A percentile compares a stretch with the other conserved stretches of the same genome.
Evolutionary conservation across 2,797 vertebrate species (phyloP).

Genomic region (Sylvia borin): DNA sequence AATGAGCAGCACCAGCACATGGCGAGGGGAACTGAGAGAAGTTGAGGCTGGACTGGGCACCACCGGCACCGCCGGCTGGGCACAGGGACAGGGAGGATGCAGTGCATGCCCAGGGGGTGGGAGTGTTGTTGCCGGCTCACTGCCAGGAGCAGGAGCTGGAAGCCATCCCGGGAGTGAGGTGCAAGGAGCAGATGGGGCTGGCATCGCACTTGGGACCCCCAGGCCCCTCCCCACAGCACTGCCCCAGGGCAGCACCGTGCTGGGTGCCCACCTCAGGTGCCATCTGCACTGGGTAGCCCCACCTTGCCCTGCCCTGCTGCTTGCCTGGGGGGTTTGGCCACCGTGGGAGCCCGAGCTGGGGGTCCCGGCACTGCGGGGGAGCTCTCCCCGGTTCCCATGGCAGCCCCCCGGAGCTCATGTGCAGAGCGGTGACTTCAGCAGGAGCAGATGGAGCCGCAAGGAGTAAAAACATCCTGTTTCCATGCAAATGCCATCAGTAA

Average conservation of each 20-base stretch:
- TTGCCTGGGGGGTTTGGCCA: background rate
- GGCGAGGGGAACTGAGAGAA: rapidly evolving
- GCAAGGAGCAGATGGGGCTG: slow-evolving; percentile 54
- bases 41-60: background rate
- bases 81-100: background rate
- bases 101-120: background rate
- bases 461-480: slow-evolving; percentile 72
- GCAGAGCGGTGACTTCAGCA: slow-evolving; percentile 51
- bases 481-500: slow-evolving; percentile 63
- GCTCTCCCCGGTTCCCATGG: slow-evolving; percentile 13
- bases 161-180: slow-evolving; percentile 58
- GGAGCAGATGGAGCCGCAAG: slow-evolving; percentile 65
- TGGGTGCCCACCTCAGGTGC: background rate
- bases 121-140: background rate
- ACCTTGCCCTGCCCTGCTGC: background rate
- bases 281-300: rapidly evolving
- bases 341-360: rapidly evolving
- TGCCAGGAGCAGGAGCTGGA: slow-evolving; percentile 67
- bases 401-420: slow-evolving; percentile 61
- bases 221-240: rapidly evolving
- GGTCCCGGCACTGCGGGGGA: background rate
- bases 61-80: rapidly evolving
- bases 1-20: rapidly evolving
- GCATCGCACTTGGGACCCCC: background rate
- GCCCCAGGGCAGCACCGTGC: rapidly evolving